Percentiles rank a stretch among this genome's conserved stretches.
Conservation (phyloP, 1,140 invertebrate genomes). For the Adoxophyes honmai region DNA sequence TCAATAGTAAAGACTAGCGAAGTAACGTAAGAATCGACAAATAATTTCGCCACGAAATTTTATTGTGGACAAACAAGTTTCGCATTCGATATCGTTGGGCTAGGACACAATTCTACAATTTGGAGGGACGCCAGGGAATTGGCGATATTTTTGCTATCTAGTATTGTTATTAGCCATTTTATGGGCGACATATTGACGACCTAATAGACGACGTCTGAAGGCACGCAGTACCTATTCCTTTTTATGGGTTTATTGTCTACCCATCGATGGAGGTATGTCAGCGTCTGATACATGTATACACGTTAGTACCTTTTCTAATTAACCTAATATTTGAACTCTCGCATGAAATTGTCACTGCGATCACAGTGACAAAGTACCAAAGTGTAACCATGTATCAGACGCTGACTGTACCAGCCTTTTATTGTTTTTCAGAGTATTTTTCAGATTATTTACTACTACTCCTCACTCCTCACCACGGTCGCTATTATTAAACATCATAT, state of each 20-base stretch:
- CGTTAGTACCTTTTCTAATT: too few relatives aligned
- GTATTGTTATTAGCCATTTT: conserved; percentile 13
- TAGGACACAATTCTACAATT: conserved; percentile 9
- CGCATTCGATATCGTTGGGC: background rate
- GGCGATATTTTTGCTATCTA: conserved; percentile 11
- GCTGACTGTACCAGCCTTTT: too few relatives aligned
- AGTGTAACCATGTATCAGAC: too few relatives aligned
- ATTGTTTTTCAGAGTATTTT: too few relatives aligned
- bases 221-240: conserved; percentile 1
- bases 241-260: background rate
- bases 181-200: conserved; percentile 8
- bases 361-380: too few relatives aligned
- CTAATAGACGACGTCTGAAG: conserved; percentile 1
- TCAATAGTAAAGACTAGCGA: too few relatives aligned
- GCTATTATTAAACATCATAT: too few relatives aligned
- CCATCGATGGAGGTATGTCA: background rate
- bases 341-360: too few relatives aligned
- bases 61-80: background rate
- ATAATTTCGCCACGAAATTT: background rate
- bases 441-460: background rate
- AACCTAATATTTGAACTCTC: too few relatives aligned
- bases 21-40: background rate
- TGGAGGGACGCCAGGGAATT: conserved; percentile 2
- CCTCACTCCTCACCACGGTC: background rate
- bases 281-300: too few relatives aligned